These are phyloP conservation scores for Alligator sinensis DNA, from an alignment of 2,113 vertebrate species.

Conservation along the genomic window DNA sequence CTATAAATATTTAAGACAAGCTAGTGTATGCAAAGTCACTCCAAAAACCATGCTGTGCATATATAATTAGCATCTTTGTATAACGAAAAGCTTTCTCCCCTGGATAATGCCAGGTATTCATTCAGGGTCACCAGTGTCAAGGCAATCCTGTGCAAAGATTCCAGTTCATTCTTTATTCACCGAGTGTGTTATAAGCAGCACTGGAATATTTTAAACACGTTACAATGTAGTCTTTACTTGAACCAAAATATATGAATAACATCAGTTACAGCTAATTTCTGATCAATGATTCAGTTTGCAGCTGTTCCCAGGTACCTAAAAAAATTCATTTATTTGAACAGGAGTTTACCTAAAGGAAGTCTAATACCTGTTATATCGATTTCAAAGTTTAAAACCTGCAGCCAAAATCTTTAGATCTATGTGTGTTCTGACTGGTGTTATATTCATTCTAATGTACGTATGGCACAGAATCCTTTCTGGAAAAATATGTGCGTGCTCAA, in stretches of 20 bases:
- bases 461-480: neutral
- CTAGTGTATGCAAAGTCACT: constrained; percentile 36
- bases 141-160: constrained; percentile 10
- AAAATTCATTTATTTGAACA: constrained; percentile 48
- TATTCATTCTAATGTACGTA: constrained; percentile 45
- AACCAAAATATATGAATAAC: constrained; percentile 26
- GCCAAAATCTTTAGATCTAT: constrained; percentile 47
- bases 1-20: constrained; percentile 33
- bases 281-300: constrained; percentile 46
- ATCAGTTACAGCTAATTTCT: constrained; percentile 47
- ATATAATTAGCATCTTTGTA: constrained; percentile 22
- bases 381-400: constrained; percentile 34
- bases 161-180: constrained; percentile 47
- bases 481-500: neutral
- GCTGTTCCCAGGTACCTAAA: constrained; percentile 28
- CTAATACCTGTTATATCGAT: constrained; percentile 2
- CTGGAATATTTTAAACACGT: constrained; percentile 15
- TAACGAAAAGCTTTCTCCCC: neutral
- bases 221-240: constrained; percentile 37
- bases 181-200: constrained; percentile 14
- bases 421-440: constrained; percentile 24
- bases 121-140: constrained; percentile 18
- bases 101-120: neutral
- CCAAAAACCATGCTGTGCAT: neutral
- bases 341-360: constrained; percentile 36